These are phyloP conservation scores for Taenioides sp. DNA, from an alignment of 2,797 vertebrate genomes.

Conservation along the genomic window DNA sequence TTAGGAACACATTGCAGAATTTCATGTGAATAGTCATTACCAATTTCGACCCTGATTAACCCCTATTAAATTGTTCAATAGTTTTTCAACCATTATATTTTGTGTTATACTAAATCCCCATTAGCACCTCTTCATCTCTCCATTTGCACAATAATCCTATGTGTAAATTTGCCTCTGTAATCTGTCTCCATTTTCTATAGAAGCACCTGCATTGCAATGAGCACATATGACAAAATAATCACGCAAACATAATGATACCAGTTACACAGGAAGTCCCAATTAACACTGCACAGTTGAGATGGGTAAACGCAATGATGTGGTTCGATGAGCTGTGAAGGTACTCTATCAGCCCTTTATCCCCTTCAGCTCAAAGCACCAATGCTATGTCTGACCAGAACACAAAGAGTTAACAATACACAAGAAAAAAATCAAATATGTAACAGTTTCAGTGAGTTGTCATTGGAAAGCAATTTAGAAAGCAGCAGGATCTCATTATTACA, in stretches of 20 bases:
- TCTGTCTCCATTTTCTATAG: background rate
- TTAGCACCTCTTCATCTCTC: background rate
- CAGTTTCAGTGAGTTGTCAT: slow-evolving; percentile 52
- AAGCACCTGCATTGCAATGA: slow-evolving; percentile 5
- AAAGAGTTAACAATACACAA: slow-evolving; percentile 51
- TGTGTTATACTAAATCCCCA: background rate
- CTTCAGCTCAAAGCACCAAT: slow-evolving; percentile 30
- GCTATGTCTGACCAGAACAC: slow-evolving; percentile 27
- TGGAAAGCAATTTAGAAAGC: slow-evolving; percentile 65
- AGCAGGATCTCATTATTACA: slow-evolving; percentile 67
- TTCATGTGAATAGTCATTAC: background rate
- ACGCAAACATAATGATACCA: slow-evolving; percentile 27
- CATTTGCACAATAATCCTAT: background rate
- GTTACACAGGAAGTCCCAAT: slow-evolving; percentile 41
- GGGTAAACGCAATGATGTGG: slow-evolving; percentile 65
- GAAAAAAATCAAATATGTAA: slow-evolving; percentile 31
- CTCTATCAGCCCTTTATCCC: slow-evolving; percentile 45
- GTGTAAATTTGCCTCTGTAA: background rate
- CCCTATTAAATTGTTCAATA: background rate
- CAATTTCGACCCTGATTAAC: background rate
- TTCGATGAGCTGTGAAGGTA: slow-evolving; percentile 65
- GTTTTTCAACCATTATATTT: background rate
- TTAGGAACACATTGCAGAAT: background rate
- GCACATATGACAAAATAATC: slow-evolving; percentile 25
- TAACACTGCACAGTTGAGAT: slow-evolving; percentile 45